Base-by-base conservation (phyloP, 2,888 invertebrate genomes). In the Lasioglossum morio region DNA sequence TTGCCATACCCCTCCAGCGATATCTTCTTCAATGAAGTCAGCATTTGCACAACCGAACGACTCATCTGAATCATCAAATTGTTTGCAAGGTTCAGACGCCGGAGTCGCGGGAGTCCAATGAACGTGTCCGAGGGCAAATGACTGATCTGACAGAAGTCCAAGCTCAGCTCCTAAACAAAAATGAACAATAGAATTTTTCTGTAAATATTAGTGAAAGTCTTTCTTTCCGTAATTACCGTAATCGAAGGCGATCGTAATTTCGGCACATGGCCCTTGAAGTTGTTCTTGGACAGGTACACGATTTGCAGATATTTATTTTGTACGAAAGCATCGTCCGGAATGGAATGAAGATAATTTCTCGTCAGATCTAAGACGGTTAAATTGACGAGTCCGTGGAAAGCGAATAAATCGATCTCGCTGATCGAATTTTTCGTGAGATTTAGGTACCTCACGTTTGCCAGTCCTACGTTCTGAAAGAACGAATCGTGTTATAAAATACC, bases 301-400 rank as follows among this genome's bases (percentile, higher is more conserved):
- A 94, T 92, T 40, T 90, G 91, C 27, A 95, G 86, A 78, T 91
- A 94, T 14, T 87, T 88, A n/a, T 91, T 94, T 30, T 91, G 88
- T 8, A 92, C 87, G 86, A 96, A 96, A 4, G 95, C 95, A 43
- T 95, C 95, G 2, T 95, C 91, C 2, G 94, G 92, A 53, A 96
- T 91, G 63, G 92, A 93, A 60, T 95, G 92, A 19, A 96, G 91
- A 80, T 94, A 94, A 91, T 96, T 96, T 75, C 90, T 89, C 43
- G 96, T 96, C 82, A 96, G 88, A 86, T 96, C 96, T 40, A 96
- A 91, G 60, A 95, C 93, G 14, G 95, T 93, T 14, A 96, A 94
- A 78, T 96, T 95, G 5, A 94, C 87, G 77, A 96, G 93, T 4
- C 95, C 95, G 53, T 93, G 92, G 86, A 96, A 96, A 3, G 96